Evolutionary conservation across 2,797 vertebrate species (phyloP).

Genomic region (Loriculus beryllinus): DNA sequence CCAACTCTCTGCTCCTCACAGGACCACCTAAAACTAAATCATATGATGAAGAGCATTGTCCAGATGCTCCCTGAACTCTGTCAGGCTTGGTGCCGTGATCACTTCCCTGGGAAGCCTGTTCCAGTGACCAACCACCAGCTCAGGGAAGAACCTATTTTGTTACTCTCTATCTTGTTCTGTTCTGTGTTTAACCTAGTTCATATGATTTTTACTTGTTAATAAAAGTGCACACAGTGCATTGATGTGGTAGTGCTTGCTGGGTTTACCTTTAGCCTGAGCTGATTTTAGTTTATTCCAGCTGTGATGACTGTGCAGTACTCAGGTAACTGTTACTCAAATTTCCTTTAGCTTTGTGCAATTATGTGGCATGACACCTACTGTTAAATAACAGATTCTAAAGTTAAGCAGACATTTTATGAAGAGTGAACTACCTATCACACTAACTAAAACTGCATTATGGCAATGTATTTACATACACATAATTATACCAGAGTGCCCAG

Average conservation of each 20-base stretch:
- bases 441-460: neutral
- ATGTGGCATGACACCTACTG: neutral
- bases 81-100: neutral
- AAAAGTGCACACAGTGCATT: neutral
- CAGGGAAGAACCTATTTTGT: neutral
- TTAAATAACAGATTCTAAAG: neutral
- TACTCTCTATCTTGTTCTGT: neutral
- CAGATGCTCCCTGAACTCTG: neutral
- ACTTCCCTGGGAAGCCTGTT: neutral
- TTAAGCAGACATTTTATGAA: neutral
- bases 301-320: neutral
- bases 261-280: neutral
- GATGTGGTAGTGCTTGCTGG: neutral
- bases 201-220: neutral
- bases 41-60: accelerated
- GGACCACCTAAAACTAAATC: neutral
- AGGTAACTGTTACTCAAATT: neutral
- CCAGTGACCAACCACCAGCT: accelerated
- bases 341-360: neutral
- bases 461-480: neutral
- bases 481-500: neutral
- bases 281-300: neutral
- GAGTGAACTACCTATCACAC: neutral
- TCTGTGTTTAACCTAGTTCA: neutral
- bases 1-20: neutral